Conservation (phyloP, 2,888 invertebrate species). For the Caenorhabditis angaria region DNA sequence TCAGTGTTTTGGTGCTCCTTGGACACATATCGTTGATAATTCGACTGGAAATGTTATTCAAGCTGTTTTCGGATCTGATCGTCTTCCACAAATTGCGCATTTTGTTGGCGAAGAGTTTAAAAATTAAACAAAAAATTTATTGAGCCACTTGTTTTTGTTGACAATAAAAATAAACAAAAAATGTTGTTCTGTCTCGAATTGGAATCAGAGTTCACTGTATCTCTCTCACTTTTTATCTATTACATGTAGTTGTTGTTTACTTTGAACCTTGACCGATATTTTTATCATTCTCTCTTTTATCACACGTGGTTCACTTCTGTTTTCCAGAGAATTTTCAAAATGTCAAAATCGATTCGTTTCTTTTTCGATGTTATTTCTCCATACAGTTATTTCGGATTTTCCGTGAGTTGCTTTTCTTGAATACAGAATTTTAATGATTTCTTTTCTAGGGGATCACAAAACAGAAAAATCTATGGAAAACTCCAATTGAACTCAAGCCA, state of each 20-base stretch:
- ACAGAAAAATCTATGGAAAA: slow-evolving; percentile 29
- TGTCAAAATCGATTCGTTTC: slow-evolving; percentile 25
- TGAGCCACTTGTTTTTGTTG: too few species aligned
- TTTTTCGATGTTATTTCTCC: slow-evolving; percentile 42
- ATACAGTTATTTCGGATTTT: slow-evolving; percentile 44
- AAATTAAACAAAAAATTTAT: neutral
- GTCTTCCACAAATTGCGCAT: slow-evolving; percentile 37
- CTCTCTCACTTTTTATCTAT: too few species aligned
- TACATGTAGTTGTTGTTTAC: neutral
- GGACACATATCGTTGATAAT: slow-evolving; percentile 30
- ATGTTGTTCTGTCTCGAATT: too few species aligned
- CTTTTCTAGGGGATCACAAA: slow-evolving; percentile 25
- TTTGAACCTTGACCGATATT: slow-evolving; percentile 1
- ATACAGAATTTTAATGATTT: too few species aligned
- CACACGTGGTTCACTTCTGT: neutral
- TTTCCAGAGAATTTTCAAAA: neutral
- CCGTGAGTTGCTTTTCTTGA: slow-evolving; percentile 1
- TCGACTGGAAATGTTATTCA: slow-evolving; percentile 29
- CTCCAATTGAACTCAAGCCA: slow-evolving; percentile 34
- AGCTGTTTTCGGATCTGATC: slow-evolving; percentile 36
- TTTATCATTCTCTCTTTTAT: neutral
- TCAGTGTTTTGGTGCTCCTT: slow-evolving; percentile 41
- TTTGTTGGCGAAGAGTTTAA: slow-evolving; percentile 20
- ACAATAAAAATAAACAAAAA: too few species aligned
- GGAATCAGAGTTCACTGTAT: too few species aligned